Conservation (phyloP, 1,140 invertebrate species). For the Macrocentrus cingulum region DNA sequence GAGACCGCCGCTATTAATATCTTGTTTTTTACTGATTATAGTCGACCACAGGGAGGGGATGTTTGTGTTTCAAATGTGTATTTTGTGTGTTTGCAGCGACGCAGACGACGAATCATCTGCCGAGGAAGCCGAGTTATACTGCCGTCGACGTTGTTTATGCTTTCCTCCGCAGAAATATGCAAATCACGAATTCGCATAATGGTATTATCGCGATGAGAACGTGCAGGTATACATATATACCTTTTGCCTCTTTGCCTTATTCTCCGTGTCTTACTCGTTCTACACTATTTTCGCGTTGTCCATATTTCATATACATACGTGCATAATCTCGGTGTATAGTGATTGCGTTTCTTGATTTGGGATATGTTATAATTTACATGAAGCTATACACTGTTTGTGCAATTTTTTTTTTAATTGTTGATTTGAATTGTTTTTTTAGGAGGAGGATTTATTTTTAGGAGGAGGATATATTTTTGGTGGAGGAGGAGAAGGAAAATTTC, state of each 20-base stretch:
- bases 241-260: slow-evolving; percentile 5
- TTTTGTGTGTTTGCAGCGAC: no score
- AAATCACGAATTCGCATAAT: slow-evolving; percentile 53
- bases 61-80: no score
- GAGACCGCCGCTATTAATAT: no score
- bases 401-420: background rate
- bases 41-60: no score
- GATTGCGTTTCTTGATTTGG: background rate
- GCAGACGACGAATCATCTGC: slow-evolving; percentile 51
- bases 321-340: background rate
- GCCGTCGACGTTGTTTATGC: slow-evolving; percentile 49
- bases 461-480: no score
- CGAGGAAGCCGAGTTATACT: slow-evolving; percentile 44
- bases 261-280: slow-evolving; percentile 7
- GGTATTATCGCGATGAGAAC: slow-evolving; percentile 46
- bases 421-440: no score
- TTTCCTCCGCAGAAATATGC: slow-evolving; percentile 55
- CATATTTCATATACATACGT: slow-evolving; percentile 2
- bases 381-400: background rate
- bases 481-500: no score
- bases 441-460: no score
- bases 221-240: slow-evolving; percentile 6
- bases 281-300: background rate
- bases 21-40: no score
- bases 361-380: no score